Evolutionary conservation across 2,113 vertebrate genomes (phyloP).

Genomic region (Thamnaconus septentrionalis): DNA sequence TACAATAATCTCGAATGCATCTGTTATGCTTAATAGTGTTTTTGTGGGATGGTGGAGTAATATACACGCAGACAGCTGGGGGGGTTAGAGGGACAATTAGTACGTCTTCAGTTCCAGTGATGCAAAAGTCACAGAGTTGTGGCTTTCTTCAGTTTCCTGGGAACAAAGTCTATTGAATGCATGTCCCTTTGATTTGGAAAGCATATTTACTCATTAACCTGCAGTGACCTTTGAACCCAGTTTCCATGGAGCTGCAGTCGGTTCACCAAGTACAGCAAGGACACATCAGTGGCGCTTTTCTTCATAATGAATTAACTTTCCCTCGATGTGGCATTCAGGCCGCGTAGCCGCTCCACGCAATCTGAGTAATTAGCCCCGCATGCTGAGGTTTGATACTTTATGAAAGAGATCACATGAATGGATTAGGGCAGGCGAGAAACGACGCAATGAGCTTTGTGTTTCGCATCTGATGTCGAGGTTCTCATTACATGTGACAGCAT

Average conservation of each 20-base stretch:
- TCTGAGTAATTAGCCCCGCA: constrained; percentile 17
- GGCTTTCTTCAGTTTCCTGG: constrained; percentile 4
- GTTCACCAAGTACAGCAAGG: no score
- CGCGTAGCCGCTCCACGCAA: not conserved
- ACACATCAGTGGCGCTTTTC: no score
- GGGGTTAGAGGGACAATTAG: constrained; percentile 24
- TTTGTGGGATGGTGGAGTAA: constrained; percentile 20
- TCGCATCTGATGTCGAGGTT: constrained; percentile 26
- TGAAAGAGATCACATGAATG: constrained; percentile 5
- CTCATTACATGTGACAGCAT: constrained; percentile 47
- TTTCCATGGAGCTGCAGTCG: not conserved
- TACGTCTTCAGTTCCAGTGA: constrained; percentile 34
- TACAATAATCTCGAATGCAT: constrained; percentile 13
- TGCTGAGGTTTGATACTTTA: constrained; percentile 6
- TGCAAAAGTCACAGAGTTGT: constrained; percentile 20
- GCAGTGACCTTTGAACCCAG: not conserved
- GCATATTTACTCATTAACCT: not conserved
- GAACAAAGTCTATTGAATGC: constrained; percentile 2
- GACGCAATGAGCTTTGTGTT: constrained; percentile 5
- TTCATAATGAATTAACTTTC: no score
- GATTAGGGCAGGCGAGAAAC: constrained; percentile 29
- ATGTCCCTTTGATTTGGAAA: not conserved
- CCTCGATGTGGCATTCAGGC: not conserved
- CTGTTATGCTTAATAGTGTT: constrained; percentile 12
- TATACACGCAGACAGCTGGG: constrained; percentile 24